phyloP scores from a whole-genome alignment of 2,113 vertebrate species.

The Todiramphus chloris region DNA sequence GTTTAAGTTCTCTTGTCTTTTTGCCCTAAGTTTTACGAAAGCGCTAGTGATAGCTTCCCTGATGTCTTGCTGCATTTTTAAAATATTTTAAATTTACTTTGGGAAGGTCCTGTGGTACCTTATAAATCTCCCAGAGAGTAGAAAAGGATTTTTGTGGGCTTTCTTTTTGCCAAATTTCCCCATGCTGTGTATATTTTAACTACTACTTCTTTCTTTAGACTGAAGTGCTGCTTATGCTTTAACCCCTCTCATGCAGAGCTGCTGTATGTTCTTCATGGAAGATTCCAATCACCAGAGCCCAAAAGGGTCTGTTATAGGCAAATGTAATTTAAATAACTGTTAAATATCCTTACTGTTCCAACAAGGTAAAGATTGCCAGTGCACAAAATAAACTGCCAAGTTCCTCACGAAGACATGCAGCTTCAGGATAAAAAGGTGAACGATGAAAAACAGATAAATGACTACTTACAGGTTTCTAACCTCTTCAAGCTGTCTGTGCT shows the following conservation, averaged over 20 bases:
- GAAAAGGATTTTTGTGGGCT: constrained; percentile 48
- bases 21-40: background rate
- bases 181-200: background rate
- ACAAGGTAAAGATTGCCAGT: background rate
- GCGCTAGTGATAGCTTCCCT: background rate
- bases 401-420: background rate
- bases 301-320: background rate
- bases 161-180: constrained; percentile 18
- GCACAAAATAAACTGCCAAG: background rate
- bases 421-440: background rate
- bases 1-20: background rate
- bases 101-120: constrained; percentile 9
- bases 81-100: constrained; percentile 23
- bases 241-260: background rate
- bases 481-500: background rate
- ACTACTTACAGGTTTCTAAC: background rate
- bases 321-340: background rate
- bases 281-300: background rate
- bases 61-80: background rate
- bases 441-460: background rate
- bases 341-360: background rate
- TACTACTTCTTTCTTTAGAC: background rate
- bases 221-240: background rate
- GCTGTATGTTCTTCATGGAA: background rate
- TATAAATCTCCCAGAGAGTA: constrained; percentile 24